Conservation (phyloP, 1,140 invertebrate genomes). For the Drosophila pruinosa region DNA sequence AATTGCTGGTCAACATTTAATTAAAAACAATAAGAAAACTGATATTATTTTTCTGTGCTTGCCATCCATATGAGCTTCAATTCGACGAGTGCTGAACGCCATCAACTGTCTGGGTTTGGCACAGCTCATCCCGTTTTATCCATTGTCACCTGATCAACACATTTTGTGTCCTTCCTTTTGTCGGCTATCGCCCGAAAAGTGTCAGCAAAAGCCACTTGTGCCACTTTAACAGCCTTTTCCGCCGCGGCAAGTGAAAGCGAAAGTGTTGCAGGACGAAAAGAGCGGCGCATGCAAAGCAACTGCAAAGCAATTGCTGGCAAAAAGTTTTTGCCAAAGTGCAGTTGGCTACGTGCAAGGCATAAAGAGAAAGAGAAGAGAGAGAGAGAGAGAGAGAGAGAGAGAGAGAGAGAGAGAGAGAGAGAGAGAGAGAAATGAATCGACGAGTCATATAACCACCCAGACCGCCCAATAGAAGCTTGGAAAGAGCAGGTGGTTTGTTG, state of each 20-base stretch:
- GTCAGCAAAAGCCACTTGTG: conserved; percentile 21
- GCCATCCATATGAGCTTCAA: too few species aligned
- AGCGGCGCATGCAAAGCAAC: conserved; percentile 23
- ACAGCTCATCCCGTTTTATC: conserved; percentile 4
- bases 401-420: neutral
- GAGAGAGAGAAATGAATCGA: too few species aligned
- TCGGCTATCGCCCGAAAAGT: conserved; percentile 14
- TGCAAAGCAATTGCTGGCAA: conserved; percentile 8
- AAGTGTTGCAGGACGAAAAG: conserved; percentile 8
- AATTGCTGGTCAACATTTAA: neutral
- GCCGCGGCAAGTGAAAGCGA: conserved; percentile 29
- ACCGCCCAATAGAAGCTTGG: too few species aligned
- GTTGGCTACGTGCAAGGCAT: conserved; percentile 59
- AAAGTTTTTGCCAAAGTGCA: conserved; percentile 53
- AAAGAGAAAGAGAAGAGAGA: conserved; percentile 21
- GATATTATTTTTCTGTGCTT: neutral
- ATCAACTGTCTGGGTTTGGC: too few species aligned
- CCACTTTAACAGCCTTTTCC: conserved; percentile 39
- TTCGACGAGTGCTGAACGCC: too few species aligned
- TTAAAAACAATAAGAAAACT: neutral
- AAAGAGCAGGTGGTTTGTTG: too few species aligned
- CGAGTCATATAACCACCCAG: too few species aligned
- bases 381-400: neutral
- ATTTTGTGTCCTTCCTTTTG: neutral
- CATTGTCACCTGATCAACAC: conserved; percentile 22